A percentile compares a stretch with the other conserved stretches of the same genome.
These are phyloP conservation scores for Nannospalax galili DNA, from an alignment of 2,113 vertebrate genomes.

Conservation along the genomic window DNA sequence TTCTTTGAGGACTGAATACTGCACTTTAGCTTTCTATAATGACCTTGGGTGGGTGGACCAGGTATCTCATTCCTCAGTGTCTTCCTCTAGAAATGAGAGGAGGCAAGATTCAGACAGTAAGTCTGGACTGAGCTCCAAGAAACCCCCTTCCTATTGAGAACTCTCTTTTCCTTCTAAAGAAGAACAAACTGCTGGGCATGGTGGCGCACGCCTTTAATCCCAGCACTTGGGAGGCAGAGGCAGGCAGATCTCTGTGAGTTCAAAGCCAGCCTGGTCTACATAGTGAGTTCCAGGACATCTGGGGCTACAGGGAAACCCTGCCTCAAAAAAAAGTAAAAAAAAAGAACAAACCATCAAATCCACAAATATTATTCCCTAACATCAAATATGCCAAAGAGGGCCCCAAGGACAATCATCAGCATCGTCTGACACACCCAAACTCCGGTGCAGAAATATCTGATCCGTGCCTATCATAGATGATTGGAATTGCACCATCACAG, in stretches of 20 bases:
- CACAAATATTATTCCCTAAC: not conserved
- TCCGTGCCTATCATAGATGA: not conserved
- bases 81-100: not conserved
- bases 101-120: not conserved
- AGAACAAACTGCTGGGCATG: too few relatives aligned
- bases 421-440: not conserved
- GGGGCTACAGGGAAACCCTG: too few relatives aligned
- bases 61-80: not conserved
- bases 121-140: not conserved
- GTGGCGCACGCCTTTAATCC: too few relatives aligned
- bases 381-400: not conserved
- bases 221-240: too few relatives aligned
- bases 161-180: not conserved
- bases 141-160: not conserved
- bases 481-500: conserved; percentile 13
- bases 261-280: too few relatives aligned
- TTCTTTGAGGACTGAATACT: not conserved
- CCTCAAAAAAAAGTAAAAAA: too few relatives aligned
- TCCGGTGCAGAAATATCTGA: not conserved
- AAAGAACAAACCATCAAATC: not conserved
- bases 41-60: not conserved
- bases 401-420: not conserved
- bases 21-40: not conserved
- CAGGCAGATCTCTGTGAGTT: too few relatives aligned
- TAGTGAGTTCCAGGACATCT: too few relatives aligned